phyloP scores from a whole-genome alignment of 2,113 vertebrate species.

The Charadrius vociferus region DNA sequence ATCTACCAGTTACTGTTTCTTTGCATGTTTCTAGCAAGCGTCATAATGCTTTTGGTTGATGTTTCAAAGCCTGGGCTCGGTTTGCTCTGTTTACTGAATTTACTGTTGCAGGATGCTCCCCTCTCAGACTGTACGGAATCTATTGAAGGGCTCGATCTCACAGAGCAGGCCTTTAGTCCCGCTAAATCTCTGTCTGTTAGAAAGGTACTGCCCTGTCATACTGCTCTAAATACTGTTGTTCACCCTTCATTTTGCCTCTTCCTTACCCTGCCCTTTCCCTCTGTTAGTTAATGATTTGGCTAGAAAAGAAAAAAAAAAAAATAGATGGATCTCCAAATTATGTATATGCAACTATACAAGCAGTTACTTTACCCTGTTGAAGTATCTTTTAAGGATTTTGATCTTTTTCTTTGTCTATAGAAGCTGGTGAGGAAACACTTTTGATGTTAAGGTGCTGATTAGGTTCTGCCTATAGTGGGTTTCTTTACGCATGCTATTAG shows the following conservation, averaged over 20 bases:
- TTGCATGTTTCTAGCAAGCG: conserved; percentile 78
- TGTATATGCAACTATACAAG: not conserved
- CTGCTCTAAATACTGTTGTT: conserved; percentile 55
- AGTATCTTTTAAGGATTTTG: not conserved
- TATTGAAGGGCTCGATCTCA: conserved; percentile 97
- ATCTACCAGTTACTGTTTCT: conserved; percentile 25
- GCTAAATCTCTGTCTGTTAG: conserved; percentile 93
- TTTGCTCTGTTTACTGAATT: conserved; percentile 89
- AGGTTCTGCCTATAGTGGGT: not conserved
- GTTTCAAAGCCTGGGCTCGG: conserved; percentile 71
- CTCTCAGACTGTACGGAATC: conserved; percentile 99
- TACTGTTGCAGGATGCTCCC: conserved; percentile 97
- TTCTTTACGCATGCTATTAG: not conserved
- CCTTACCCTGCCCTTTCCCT: conserved; percentile 50
- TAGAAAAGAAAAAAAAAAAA: not conserved
- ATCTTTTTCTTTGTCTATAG: not conserved
- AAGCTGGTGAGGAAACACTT: not conserved
- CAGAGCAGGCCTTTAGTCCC: conserved; percentile 96
- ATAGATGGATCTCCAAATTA: not conserved
- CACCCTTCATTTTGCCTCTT: conserved; percentile 13
- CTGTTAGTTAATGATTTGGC: not conserved
- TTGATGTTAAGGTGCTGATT: not conserved
- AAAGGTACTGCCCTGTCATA: conserved; percentile 90
- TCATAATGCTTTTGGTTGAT: conserved; percentile 31
- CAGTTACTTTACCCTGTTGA: not conserved